Evolutionary conservation across 2,888 invertebrate species (phyloP).

Genomic region (Zootermopsis nevadensis): DNA sequence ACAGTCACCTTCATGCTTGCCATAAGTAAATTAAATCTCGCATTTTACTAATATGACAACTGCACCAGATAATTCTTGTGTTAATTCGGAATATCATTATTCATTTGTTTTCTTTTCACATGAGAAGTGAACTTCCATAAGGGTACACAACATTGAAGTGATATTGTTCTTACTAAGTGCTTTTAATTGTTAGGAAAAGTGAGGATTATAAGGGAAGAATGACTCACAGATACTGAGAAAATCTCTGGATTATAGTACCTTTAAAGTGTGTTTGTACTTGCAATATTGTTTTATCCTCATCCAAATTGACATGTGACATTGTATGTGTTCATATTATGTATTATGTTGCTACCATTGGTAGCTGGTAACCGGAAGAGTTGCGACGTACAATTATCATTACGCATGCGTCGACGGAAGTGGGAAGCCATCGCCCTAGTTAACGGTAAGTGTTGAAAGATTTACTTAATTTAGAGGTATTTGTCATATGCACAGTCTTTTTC

Average conservation of each 20-base stretch:
- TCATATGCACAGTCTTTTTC: background rate
- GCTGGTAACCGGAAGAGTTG: conserved; percentile 31
- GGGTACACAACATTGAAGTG: background rate
- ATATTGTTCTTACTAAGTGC: background rate
- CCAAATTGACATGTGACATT: too few relatives aligned
- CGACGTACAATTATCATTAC: conserved; percentile 39
- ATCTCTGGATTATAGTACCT: too few relatives aligned
- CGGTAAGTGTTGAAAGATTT: conserved; percentile 54
- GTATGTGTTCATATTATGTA: background rate
- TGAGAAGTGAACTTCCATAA: background rate
- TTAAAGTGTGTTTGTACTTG: too few relatives aligned
- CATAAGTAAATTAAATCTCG: too few relatives aligned
- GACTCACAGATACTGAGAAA: too few relatives aligned
- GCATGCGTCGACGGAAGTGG: conserved; percentile 55
- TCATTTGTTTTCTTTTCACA: background rate
- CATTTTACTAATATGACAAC: background rate
- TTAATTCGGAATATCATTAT: background rate
- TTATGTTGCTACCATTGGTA: background rate
- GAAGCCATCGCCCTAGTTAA: conserved; percentile 56
- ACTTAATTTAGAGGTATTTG: conserved; percentile 29
- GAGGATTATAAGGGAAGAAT: too few relatives aligned
- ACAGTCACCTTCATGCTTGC: too few relatives aligned
- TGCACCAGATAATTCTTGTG: background rate
- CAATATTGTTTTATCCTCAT: too few relatives aligned
- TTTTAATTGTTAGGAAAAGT: too few relatives aligned